Evolutionary conservation across 2,797 vertebrate species (phyloP).

Genomic region (Phoeniculus purpureus): DNA sequence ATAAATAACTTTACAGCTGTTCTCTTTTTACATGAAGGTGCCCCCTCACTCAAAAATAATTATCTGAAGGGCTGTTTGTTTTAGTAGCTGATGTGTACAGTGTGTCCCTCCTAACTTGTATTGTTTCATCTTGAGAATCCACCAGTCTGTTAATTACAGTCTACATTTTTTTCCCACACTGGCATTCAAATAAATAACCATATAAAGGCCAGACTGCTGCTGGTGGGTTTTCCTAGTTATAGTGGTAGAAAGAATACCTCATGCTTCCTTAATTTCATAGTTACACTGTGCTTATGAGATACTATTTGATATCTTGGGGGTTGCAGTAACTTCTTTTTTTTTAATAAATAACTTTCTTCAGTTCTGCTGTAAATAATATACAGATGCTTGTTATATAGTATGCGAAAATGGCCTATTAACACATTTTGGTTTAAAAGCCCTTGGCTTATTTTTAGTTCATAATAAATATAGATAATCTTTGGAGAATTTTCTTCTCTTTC

Average conservation of each 20-base stretch:
- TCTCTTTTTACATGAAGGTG: not conserved
- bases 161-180: not conserved
- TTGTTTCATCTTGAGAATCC: not conserved
- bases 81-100: not conserved
- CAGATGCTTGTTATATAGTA: not conserved
- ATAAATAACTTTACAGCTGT: conserved; percentile 46
- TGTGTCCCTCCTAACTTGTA: not conserved
- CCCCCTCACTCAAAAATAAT: not conserved
- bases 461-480: conserved; percentile 2
- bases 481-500: not conserved
- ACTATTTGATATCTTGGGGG: not conserved
- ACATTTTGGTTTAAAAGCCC: not conserved
- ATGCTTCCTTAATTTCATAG: not conserved
- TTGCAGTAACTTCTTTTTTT: not conserved
- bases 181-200: conserved; percentile 8
- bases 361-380: not conserved
- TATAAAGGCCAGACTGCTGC: not conserved
- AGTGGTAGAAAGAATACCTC: not conserved
- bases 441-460: conserved; percentile 12
- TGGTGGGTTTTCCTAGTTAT: not conserved
- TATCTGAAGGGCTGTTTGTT: not conserved
- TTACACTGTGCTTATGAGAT: not conserved
- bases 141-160: not conserved
- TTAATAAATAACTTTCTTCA: not conserved
- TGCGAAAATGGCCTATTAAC: not conserved